Evolutionary conservation across 2,797 vertebrate species (phyloP).

Genomic region (Eospalax fontanierii): DNA sequence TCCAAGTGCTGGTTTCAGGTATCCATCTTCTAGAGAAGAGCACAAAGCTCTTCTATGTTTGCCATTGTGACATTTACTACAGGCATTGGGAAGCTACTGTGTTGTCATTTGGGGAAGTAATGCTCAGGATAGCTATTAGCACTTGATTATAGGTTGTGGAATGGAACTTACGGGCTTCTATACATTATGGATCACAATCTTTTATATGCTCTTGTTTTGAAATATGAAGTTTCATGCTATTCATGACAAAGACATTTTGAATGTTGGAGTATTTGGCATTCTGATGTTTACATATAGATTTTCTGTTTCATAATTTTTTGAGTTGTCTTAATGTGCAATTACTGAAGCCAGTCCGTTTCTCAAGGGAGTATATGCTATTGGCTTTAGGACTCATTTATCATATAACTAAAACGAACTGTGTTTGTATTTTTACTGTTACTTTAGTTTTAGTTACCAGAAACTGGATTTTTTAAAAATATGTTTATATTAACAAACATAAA

Average conservation of each 20-base stretch:
- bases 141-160: conserved; percentile 71
- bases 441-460: conserved; percentile 53
- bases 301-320: conserved; percentile 59
- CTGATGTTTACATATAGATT: conserved; percentile 52
- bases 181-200: conserved; percentile 47
- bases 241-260: conserved; percentile 56
- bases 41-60: background rate
- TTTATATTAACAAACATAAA: background rate
- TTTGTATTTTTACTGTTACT: conserved; percentile 24
- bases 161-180: conserved; percentile 58
- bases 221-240: conserved; percentile 65
- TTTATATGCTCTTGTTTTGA: conserved; percentile 63
- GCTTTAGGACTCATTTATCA: background rate
- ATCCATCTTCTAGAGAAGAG: background rate
- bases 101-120: conserved; percentile 28
- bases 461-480: background rate
- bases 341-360: conserved; percentile 2
- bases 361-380: background rate
- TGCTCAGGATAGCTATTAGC: conserved; percentile 46
- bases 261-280: background rate
- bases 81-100: background rate
- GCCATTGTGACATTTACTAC: background rate
- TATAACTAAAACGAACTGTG: background rate
- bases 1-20: background rate
- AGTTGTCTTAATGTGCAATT: conserved; percentile 48